Evolutionary conservation across 2,888 invertebrate genomes (phyloP).

Genomic region (Tetanocera ferruginea): DNA sequence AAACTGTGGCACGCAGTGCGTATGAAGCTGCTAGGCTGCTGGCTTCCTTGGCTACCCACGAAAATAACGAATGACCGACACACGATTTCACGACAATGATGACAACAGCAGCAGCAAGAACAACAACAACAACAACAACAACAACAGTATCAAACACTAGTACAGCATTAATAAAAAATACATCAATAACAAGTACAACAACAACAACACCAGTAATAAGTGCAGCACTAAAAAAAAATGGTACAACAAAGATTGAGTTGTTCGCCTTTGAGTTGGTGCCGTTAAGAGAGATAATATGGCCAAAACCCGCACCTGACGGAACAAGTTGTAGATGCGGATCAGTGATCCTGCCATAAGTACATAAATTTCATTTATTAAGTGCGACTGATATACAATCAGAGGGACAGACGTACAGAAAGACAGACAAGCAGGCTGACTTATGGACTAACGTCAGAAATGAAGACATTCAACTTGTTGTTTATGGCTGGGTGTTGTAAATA

Average conservation of each 20-base stretch:
- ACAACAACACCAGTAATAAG: not conserved
- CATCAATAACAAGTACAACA: not conserved
- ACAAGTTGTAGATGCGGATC: constrained; percentile 10
- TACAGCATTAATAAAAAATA: not conserved
- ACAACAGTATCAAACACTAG: not conserved
- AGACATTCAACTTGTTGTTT: not conserved
- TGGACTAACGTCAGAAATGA: not conserved
- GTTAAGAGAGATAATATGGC: not conserved
- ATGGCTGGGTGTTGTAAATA: not conserved
- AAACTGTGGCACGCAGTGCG: no score
- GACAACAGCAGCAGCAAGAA: constrained; percentile 55
- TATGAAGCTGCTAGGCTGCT: no score
- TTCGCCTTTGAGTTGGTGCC: not conserved
- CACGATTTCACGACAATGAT: constrained; percentile 61
- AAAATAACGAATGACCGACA: constrained; percentile 56
- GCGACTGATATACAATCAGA: constrained; percentile 11
- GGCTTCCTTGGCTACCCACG: constrained; percentile 41
- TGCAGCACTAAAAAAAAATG: not conserved
- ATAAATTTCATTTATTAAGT: constrained; percentile 31
- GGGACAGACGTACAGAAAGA: not conserved
- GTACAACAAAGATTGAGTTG: not conserved
- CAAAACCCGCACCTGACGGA: constrained; percentile 10
- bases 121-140: constrained; percentile 15
- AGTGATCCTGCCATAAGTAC: constrained; percentile 25
- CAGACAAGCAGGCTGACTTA: not conserved